These are phyloP conservation scores for Cephus pulcher DNA, from an alignment of 2,888 invertebrate species.

Conservation along the genomic window DNA sequence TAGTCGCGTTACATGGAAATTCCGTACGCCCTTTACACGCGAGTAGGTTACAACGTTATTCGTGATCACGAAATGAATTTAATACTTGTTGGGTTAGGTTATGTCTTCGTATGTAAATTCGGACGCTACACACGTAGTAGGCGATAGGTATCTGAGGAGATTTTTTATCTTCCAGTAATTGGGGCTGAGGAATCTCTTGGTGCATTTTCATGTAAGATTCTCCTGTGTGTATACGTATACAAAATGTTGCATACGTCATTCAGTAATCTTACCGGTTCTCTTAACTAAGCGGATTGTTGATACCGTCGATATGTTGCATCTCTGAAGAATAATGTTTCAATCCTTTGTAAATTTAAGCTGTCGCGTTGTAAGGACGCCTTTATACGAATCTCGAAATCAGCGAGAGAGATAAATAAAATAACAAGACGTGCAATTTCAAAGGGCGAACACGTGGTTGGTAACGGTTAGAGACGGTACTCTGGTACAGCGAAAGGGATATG, in stretches of 20 bases:
- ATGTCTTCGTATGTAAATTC: background rate
- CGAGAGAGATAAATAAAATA: background rate
- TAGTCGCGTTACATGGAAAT: background rate
- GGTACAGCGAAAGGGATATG: background rate
- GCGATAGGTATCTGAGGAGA: background rate
- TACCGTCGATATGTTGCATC: background rate
- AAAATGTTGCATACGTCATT: background rate
- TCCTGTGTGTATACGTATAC: background rate
- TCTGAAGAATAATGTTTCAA: background rate
- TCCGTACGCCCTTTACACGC: background rate
- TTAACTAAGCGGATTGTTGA: background rate
- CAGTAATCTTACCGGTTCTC: background rate
- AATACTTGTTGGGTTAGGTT: background rate
- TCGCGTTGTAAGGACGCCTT: background rate
- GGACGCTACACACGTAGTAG: background rate
- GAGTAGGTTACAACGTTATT: background rate
- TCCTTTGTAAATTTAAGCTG: background rate
- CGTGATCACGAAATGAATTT: background rate
- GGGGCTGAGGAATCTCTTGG: background rate
- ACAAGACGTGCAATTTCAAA: background rate
- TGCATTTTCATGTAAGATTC: background rate
- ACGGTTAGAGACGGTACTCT: background rate
- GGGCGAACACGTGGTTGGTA: background rate
- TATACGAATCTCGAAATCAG: background rate
- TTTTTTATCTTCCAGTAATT: background rate